Evolutionary conservation across 2,113 vertebrate genomes (phyloP), one percentile per base, ranked within the genome.

Genomic region (Pachycephala philippinensis): DNA sequence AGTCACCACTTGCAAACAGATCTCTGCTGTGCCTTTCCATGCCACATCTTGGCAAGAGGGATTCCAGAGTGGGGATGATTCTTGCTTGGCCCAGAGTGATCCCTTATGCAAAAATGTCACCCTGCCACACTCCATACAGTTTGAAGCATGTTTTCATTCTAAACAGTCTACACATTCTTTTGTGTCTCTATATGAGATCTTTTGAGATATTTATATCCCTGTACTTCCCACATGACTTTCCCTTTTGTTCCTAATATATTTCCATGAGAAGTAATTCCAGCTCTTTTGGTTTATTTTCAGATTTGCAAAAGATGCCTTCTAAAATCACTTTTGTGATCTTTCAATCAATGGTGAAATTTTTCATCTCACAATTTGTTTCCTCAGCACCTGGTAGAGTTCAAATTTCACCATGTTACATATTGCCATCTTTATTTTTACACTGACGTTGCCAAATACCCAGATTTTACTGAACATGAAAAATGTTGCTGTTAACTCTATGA

Each of bases 331-430:
- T 49, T 79, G 11, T 75, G 76, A 79, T 79, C 8, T 84, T 84
- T 71, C 30, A 69, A 20, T 74, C 13, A 3, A 18, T 22, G 31
- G 22, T 42, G 28, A 90, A 77, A 57, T 42, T 69, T 94, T 82
- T 93, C 75, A 92, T n/a, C 23, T 88, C 31, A 72, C 12, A 80
- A 28, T 87, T 49, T 83, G 47, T 93, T 80, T 94, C 45, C 47
- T 77, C n/a, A 42, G 37, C 44, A 61, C 13, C 71, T 16, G 15
- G 31, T 50, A 57, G 11, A 37, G 21, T 57, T 83, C 40, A 77
- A 77, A 88, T 88, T 92, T 88, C 71, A 77, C 45, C 27, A 27
- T 35, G 50, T 60, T 82, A 37, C 19, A 17, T 88, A 72, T 80
- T 94, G 37, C 37, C n/a, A 14, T 86, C 70, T 80, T 84, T 84